A percentile compares a stretch with the other conserved stretches of the same genome.
Evolutionary conservation across 2,113 vertebrate species (phyloP).

Genomic region (Ictalurus punctatus): DNA sequence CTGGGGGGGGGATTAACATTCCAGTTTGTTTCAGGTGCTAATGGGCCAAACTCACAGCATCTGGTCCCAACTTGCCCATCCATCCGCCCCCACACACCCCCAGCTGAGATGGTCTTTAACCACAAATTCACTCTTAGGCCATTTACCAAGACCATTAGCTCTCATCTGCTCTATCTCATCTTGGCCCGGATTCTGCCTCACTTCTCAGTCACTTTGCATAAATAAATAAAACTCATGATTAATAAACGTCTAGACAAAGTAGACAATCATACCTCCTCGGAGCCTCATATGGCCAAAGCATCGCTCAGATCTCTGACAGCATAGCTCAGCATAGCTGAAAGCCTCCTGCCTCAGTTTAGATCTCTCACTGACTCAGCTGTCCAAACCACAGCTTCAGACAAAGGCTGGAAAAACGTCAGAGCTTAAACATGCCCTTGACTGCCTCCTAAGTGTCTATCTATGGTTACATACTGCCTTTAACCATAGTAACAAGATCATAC

Average conservation of each 20-base stretch:
- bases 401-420: slow-evolving; percentile 38
- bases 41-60: slow-evolving; percentile 1
- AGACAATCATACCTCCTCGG: not conserved
- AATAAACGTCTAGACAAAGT: slow-evolving; percentile 17
- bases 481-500: slow-evolving; percentile 22
- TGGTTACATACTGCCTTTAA: slow-evolving; percentile 25
- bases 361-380: slow-evolving; percentile 58
- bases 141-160: not conserved
- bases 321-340: slow-evolving; percentile 68
- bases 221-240: slow-evolving; percentile 14
- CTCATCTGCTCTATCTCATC: not conserved
- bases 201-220: slow-evolving; percentile 1
- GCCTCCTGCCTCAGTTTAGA: slow-evolving; percentile 45
- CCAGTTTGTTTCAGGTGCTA: slow-evolving; percentile 12
- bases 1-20: not conserved
- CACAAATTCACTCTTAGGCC: slow-evolving; percentile 18
- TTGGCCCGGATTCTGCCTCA: not conserved
- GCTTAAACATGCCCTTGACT: slow-evolving; percentile 35
- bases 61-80: not conserved
- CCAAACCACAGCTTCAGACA: slow-evolving; percentile 44
- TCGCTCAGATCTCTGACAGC: slow-evolving; percentile 57
- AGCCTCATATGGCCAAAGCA: slow-evolving; percentile 3
- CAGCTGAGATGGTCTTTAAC: slow-evolving; percentile 23
- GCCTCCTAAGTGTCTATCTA: slow-evolving; percentile 34
- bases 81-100: slow-evolving; percentile 1